A percentile compares a stretch with the other conserved stretches of the same genome.
Evolutionary conservation across 2,797 vertebrate genomes (phyloP).

Genomic region (Syndactyla subalaris): DNA sequence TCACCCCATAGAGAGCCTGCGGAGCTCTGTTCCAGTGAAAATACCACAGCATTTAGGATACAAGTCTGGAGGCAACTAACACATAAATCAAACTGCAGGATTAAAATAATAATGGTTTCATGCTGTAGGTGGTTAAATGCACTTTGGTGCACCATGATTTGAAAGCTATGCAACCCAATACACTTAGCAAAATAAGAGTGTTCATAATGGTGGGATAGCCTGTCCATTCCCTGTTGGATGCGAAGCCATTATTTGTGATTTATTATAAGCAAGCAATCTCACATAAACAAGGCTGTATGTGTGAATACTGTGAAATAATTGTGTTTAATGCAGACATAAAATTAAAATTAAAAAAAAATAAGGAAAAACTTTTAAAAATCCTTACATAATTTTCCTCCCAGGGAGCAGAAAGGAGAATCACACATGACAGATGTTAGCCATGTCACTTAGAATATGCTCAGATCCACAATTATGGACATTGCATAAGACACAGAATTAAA

Average conservation of each 20-base stretch:
- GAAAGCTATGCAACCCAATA: conserved; percentile 47
- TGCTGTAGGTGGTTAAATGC: conserved; percentile 51
- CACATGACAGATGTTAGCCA: conserved; percentile 68
- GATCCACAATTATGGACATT: conserved; percentile 49
- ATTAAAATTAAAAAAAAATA: conserved; percentile 15
- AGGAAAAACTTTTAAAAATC: conserved; percentile 54
- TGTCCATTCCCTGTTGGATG: conserved; percentile 63
- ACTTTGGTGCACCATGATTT: conserved; percentile 27
- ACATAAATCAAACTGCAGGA: conserved; percentile 41
- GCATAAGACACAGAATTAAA: conserved; percentile 46
- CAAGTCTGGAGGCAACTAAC: conserved; percentile 36
- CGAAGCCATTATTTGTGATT: conserved; percentile 45
- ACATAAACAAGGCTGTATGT: conserved; percentile 40
- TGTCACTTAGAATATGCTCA: conserved; percentile 60
- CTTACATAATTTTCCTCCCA: conserved; percentile 76
- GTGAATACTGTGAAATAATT: conserved; percentile 23
- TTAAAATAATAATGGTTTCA: conserved; percentile 63
- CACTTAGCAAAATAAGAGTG: conserved; percentile 34
- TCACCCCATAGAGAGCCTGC: conserved; percentile 45
- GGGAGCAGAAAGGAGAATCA: conserved; percentile 75
- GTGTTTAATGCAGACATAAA: conserved; percentile 58
- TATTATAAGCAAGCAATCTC: conserved; percentile 59
- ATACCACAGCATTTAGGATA: conserved; percentile 47
- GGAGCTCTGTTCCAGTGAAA: conserved; percentile 53
- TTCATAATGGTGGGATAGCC: conserved; percentile 26